Percentiles rank a stretch among this genome's conserved stretches.
Conservation (phyloP, 2,888 invertebrate genomes). For the Pseudolycoriella hygida region DNA sequence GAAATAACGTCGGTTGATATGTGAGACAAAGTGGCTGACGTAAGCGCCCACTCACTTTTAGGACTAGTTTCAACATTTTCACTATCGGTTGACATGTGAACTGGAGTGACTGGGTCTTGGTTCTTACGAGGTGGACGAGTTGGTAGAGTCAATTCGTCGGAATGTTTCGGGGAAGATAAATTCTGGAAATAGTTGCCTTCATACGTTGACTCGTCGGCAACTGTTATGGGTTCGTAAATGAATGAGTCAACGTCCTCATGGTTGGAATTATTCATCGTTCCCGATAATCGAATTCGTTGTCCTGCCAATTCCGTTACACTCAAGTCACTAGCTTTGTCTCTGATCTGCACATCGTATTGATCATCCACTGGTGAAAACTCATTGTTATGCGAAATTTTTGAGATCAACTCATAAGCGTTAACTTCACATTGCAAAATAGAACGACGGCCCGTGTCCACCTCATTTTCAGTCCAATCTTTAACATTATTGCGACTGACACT, state of each 20-base stretch:
- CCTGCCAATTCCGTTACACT: constrained; percentile 4
- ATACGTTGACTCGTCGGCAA: neutral
- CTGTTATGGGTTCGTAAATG: neutral
- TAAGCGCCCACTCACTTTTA: neutral
- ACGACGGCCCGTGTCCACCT: constrained; percentile 29
- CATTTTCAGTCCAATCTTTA: constrained; percentile 30
- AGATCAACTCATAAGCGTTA: constrained; percentile 67
- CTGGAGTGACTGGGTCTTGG: constrained; percentile 5
- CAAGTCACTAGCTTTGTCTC: constrained; percentile 5
- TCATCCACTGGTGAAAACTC: constrained; percentile 28
- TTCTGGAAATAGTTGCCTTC: neutral
- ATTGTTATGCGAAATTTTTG: constrained; percentile 33
- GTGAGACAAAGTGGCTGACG: neutral
- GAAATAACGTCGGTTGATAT: constrained; percentile 21
- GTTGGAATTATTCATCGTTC: constrained; percentile 17
- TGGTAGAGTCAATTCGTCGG: neutral
- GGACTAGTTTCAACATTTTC: constrained; percentile 5
- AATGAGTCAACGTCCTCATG: constrained; percentile 5
- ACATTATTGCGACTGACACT: constrained; percentile 34
- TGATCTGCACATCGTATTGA: constrained; percentile 20
- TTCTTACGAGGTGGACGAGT: neutral
- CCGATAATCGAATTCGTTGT: constrained; percentile 10
- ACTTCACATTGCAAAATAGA: constrained; percentile 71
- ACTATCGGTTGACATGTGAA: constrained; percentile 8
- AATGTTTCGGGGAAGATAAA: neutral